Percentiles rank a stretch among this genome's conserved stretches.
phyloP scores from a whole-genome alignment of 2,113 vertebrate species.

The Saguinus midas region DNA sequence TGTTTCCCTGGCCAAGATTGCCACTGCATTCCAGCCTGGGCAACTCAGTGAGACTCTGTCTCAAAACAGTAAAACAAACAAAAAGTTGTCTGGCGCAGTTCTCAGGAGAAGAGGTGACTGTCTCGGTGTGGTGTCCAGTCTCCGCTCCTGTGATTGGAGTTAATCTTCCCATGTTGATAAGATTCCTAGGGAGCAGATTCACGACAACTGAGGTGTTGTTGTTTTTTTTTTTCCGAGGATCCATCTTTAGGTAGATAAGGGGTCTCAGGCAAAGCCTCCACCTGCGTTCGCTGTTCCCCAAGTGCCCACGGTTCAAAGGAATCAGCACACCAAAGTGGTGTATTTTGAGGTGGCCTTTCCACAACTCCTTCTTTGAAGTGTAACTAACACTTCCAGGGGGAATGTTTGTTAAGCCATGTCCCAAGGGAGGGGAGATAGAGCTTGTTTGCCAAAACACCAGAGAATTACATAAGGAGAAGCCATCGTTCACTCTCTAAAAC shows the following conservation, averaged over 20 bases:
- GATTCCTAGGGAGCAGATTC: background rate
- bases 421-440: no score
- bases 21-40: no score
- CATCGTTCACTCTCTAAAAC: background rate
- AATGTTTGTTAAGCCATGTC: background rate
- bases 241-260: background rate
- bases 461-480: background rate
- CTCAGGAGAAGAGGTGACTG: background rate
- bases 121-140: no score
- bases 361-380: background rate
- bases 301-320: background rate
- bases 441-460: background rate
- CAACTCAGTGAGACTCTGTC: no score
- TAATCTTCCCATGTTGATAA: background rate
- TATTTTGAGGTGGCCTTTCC: background rate
- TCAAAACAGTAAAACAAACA: no score
- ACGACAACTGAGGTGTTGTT: background rate
- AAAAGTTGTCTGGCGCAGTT: background rate
- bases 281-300: background rate
- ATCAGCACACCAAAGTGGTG: background rate
- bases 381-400: background rate
- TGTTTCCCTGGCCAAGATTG: conserved; percentile 51
- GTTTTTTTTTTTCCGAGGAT: background rate
- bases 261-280: background rate
- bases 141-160: background rate